Evolutionary conservation across 1,140 invertebrate species (phyloP).

Genomic region (Dryas iulia): DNA sequence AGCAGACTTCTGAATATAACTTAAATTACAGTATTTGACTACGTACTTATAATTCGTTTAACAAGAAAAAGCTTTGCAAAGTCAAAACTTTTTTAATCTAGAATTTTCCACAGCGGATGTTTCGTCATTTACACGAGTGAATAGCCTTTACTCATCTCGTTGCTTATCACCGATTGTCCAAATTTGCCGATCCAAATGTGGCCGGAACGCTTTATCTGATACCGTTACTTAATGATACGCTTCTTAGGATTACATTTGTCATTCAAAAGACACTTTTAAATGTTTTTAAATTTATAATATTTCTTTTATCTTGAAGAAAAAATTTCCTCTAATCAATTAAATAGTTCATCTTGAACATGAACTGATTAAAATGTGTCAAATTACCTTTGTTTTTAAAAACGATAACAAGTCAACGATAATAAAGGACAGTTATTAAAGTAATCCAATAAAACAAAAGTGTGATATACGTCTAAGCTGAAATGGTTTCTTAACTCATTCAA

Average conservation of each 20-base stretch:
- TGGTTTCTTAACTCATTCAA: slow-evolving; percentile 25
- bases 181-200: slow-evolving; percentile 46
- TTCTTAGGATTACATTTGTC: slow-evolving; percentile 18
- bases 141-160: slow-evolving; percentile 47
- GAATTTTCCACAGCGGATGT: slow-evolving; percentile 20
- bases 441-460: neutral
- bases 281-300: neutral
- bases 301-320: neutral
- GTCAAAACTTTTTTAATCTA: neutral
- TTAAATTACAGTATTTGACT: too few species aligned
- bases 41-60: too few species aligned
- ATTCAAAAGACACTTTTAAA: neutral
- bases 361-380: neutral
- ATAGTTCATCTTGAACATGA: neutral
- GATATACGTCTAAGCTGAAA: slow-evolving; percentile 3
- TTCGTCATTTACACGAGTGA: slow-evolving; percentile 9
- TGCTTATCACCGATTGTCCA: slow-evolving; percentile 53
- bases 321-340: neutral
- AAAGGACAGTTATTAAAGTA: too few species aligned
- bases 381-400: too few species aligned
- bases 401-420: too few species aligned
- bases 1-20: neutral
- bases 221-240: slow-evolving; percentile 34
- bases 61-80: too few species aligned
- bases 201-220: slow-evolving; percentile 51